Percentiles rank a stretch among this genome's conserved stretches.
phyloP scores from a whole-genome alignment of 2,113 vertebrate genomes.

The Lanius ludovicianus region DNA sequence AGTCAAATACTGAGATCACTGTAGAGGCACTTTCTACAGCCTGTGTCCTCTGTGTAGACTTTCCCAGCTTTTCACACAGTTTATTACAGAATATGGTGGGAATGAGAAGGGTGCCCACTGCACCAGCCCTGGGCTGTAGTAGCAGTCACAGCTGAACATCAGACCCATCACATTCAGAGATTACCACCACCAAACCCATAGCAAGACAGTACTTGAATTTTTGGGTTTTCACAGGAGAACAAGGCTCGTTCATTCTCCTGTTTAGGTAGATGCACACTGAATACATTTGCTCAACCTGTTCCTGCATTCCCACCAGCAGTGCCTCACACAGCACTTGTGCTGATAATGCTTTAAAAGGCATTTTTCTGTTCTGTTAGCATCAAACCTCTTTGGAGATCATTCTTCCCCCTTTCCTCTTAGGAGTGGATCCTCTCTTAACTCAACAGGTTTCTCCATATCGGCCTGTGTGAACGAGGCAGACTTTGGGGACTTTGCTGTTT shows the following conservation, averaged over 20 bases:
- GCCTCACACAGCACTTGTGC: not conserved
- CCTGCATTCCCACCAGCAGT: not conserved
- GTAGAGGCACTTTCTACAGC: not conserved
- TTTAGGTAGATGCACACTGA: not conserved
- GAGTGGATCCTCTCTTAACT: not conserved
- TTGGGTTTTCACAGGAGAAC: not conserved
- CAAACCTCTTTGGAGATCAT: not conserved
- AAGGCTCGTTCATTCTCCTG: not conserved
- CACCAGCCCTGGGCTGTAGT: not conserved
- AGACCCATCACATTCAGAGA: not conserved
- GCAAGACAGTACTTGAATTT: not conserved
- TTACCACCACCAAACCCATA: not conserved
- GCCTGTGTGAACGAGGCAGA: slow-evolving; percentile 3
- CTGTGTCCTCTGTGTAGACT: not conserved
- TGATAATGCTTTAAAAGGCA: not conserved
- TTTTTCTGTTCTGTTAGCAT: not conserved
- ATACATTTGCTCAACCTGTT: not conserved
- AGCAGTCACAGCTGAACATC: not conserved
- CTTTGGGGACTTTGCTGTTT: slow-evolving; percentile 52
- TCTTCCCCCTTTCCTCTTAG: not conserved
- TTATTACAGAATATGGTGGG: not conserved
- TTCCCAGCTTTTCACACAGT: not conserved
- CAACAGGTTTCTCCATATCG: slow-evolving; percentile 28
- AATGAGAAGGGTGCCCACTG: accelerated
- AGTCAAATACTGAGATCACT: not conserved